Conservation (phyloP, 2,888 invertebrate species). For the Coremacera marginata region DNA sequence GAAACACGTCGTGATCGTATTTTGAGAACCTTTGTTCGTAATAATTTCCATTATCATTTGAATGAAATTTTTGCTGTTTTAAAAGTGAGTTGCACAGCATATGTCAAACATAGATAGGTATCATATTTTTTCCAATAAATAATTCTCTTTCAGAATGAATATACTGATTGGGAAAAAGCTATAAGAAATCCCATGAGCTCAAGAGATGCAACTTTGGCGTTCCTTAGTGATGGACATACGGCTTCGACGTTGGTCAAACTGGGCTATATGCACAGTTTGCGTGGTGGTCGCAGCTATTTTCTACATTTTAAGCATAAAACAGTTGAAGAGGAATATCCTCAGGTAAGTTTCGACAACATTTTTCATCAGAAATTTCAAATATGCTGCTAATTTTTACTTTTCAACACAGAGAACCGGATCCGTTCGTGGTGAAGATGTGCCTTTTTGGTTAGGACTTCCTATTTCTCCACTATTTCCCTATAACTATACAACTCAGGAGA, state of each 20-base stretch:
- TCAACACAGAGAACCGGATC: constrained; percentile 79
- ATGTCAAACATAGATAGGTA: not conserved
- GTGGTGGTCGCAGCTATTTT: constrained; percentile 86
- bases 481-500: constrained; percentile 85
- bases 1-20: constrained; percentile 88
- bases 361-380: not conserved
- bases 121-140: not conserved
- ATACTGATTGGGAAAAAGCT: constrained; percentile 95
- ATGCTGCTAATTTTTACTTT: constrained; percentile 7
- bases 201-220: constrained; percentile 86
- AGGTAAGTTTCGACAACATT: constrained; percentile 70
- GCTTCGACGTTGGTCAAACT: constrained; percentile 86
- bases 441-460: constrained; percentile 87
- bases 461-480: constrained; percentile 77
- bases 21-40: constrained; percentile 91
- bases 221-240: constrained; percentile 92
- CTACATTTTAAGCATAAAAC: constrained; percentile 90
- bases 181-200: constrained; percentile 88
- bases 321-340: constrained; percentile 82
- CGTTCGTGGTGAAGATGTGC: constrained; percentile 87
- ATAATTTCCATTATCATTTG: constrained; percentile 94
- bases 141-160: constrained; percentile 79
- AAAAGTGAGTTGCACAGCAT: constrained; percentile 63
- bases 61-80: constrained; percentile 95
- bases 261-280: constrained; percentile 83